Base-by-base conservation (phyloP, 2,113 vertebrate genomes). In the Seriola rivoliana region DNA sequence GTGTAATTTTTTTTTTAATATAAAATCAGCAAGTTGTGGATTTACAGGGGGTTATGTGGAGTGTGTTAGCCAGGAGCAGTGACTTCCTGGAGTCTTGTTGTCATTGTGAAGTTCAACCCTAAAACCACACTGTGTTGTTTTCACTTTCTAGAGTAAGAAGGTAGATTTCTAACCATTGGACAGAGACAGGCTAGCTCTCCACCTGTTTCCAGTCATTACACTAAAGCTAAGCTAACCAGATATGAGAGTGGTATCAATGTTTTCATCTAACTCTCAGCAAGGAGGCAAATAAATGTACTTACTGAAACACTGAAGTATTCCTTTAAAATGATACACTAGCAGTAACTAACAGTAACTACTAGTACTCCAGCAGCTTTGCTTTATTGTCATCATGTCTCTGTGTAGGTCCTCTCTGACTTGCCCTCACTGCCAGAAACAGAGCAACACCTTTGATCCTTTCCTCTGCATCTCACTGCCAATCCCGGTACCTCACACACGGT, bases 381-480 rank as follows among this genome's bases (percentile, higher is more conserved):
- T 63, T 14, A 36, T 60, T 80, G 17, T 66, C 32, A 4, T 83
- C 25, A 11, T 81, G 42, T 84, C 67, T 71, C 34, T 62, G 10
- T 72, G 40, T 9, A 99, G 98, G 94, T 99, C 98, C n/a, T 99
- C 98, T 0, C 94, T 99, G 95, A 99, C 98, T 0, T 99, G 98
- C 89, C 98, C 98, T 89, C 97, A 99, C 91, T 99, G 98, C 95
- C 98, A 98, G 96, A 99, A 99, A 94, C 98, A 99, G 95, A 99
- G 98, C 91, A 99, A 99, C 94, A 99, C 98, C 67, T 99, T 99
- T 52, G 98, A 99, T 92, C 98, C 98, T 75, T 99, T 99, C 88
- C 97, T 99, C 80, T 99, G 98, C 95, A 98, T 99, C 95, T 99
- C 98, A 82, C 95, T 99, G 95, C 98, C 98, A 42, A 99, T 99